Evolutionary conservation across 2,888 invertebrate genomes (phyloP).

Genomic region (Mimas tiliae): DNA sequence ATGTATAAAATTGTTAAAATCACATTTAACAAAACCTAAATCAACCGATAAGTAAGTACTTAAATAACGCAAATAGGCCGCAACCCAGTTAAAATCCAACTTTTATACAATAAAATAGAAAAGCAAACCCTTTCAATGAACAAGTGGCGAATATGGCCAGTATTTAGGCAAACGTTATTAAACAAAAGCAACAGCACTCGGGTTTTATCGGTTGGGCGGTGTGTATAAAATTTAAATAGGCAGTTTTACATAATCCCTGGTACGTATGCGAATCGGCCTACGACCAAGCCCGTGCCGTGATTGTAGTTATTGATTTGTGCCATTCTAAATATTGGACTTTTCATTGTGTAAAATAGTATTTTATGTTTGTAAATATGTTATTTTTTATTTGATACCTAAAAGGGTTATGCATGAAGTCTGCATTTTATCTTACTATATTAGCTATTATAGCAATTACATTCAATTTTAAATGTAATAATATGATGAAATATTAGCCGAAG

Average conservation of each 20-base stretch:
- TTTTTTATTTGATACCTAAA: too few relatives aligned
- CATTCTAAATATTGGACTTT: background rate
- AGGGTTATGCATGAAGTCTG: too few relatives aligned
- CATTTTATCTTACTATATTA: too few relatives aligned
- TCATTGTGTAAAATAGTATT: background rate
- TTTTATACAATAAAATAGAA: background rate
- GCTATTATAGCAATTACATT: too few relatives aligned
- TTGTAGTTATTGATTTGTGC: constrained; percentile 17
- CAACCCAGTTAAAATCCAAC: too few relatives aligned
- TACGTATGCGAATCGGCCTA: constrained; percentile 21
- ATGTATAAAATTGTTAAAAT: too few relatives aligned
- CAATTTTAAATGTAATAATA: too few relatives aligned
- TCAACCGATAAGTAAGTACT: too few relatives aligned
- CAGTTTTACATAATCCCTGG: constrained; percentile 49
- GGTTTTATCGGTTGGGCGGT: constrained; percentile 32
- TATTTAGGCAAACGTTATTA: constrained; percentile 21
- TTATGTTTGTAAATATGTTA: too few relatives aligned
- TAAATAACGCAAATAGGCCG: too few relatives aligned
- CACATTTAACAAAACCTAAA: too few relatives aligned
- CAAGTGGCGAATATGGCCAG: constrained; percentile 13
- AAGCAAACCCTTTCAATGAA: constrained; percentile 4
- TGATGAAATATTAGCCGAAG: too few relatives aligned
- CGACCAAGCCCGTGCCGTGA: background rate
- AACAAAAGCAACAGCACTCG: constrained; percentile 9
- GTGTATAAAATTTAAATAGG: constrained; percentile 50